These are phyloP conservation scores for Ammospiza nelsoni DNA, from an alignment of 2,113 vertebrate species.

Conservation along the genomic window DNA sequence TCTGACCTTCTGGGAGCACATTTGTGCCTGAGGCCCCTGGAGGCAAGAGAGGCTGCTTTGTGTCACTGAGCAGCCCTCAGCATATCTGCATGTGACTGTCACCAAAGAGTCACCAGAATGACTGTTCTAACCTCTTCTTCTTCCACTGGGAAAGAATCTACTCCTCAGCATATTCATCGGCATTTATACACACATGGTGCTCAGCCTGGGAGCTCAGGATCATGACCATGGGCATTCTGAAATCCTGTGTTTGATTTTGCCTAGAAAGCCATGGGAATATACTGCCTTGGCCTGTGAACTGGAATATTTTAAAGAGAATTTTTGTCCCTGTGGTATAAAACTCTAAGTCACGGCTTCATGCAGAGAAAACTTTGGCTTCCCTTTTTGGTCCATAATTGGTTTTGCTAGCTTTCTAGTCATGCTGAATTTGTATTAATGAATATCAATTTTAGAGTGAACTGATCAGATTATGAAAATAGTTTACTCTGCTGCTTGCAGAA, in stretches of 20 bases:
- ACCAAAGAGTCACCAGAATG: background rate
- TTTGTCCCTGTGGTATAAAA: background rate
- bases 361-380: background rate
- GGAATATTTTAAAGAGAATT: background rate
- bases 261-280: background rate
- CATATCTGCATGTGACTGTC: background rate
- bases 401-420: background rate
- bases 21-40: background rate
- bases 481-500: background rate
- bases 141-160: background rate
- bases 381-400: background rate
- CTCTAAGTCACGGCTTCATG: background rate
- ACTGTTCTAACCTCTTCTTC: background rate
- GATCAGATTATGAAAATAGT: background rate
- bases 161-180: background rate
- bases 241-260: background rate
- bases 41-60: background rate
- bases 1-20: background rate
- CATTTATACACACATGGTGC: accelerated
- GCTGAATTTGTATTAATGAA: background rate
- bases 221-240: background rate
- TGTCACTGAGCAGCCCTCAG: background rate
- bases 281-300: background rate
- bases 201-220: background rate
- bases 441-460: background rate